Evolutionary conservation across 2,888 invertebrate genomes (phyloP).

Genomic region (Lasioglossum marginatum): DNA sequence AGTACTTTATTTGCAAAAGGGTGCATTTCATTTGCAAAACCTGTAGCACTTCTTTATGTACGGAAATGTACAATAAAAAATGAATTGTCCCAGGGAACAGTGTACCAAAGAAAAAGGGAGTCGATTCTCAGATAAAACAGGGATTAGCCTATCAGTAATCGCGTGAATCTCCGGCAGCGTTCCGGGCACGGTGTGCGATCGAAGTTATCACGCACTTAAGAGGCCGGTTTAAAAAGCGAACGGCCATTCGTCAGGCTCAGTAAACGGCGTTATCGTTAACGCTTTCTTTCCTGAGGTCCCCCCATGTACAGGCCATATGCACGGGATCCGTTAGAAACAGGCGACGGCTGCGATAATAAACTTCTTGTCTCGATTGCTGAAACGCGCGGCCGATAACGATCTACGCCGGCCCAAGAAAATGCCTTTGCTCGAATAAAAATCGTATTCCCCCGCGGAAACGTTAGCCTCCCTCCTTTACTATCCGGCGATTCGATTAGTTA

Average conservation of each 20-base stretch:
- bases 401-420: not conserved
- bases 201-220: not conserved
- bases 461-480: not conserved
- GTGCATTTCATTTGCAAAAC: no score
- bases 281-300: not conserved
- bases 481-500: conserved; percentile 30
- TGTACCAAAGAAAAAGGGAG: not conserved
- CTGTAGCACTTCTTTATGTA: no score
- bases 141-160: not conserved
- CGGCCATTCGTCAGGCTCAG: not conserved
- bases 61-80: no score
- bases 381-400: conserved; percentile 33
- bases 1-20: no score
- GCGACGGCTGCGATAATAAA: conserved; percentile 24
- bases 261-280: not conserved
- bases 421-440: not conserved
- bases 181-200: not conserved
- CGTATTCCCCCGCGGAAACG: not conserved
- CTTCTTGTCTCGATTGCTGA: conserved; percentile 27
- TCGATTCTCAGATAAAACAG: not conserved
- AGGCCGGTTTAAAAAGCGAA: not conserved
- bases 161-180: not conserved
- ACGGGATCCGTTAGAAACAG: conserved; percentile 35
- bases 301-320: not conserved
- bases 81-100: not conserved